phyloP scores from a whole-genome alignment of 2,113 vertebrate genomes.

The Fulmarus glacialis region DNA sequence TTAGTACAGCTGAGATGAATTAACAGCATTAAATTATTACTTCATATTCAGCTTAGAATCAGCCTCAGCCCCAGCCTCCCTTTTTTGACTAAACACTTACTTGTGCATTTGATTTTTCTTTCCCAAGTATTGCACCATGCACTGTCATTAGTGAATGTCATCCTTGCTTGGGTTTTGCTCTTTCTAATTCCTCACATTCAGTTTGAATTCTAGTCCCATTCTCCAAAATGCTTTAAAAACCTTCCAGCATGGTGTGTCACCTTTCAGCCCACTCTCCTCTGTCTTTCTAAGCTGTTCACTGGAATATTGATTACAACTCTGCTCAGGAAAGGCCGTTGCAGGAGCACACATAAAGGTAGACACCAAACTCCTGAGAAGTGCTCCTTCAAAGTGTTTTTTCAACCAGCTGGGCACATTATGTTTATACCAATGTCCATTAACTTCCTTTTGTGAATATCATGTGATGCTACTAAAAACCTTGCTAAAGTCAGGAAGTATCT shows the following conservation, averaged over 20 bases:
- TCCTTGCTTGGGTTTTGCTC: neutral
- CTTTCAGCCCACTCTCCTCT: neutral
- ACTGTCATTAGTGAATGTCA: neutral
- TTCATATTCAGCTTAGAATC: neutral
- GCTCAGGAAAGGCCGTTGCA: neutral
- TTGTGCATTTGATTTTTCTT: neutral
- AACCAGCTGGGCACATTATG: neutral
- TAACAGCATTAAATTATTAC: neutral
- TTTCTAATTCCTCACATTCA: neutral
- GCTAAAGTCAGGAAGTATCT: neutral
- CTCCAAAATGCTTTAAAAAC: neutral
- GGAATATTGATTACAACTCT: neutral
- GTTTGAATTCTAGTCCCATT: neutral
- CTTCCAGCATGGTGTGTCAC: neutral
- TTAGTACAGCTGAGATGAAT: neutral
- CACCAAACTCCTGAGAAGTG: neutral
- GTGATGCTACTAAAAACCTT: neutral
- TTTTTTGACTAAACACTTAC: neutral
- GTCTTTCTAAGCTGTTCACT: neutral
- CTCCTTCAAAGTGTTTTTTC: neutral
- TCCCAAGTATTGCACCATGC: neutral
- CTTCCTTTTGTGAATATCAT: neutral
- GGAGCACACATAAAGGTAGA: neutral
- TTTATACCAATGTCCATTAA: neutral
- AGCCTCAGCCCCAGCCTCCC: neutral